Evolutionary conservation across 2,113 vertebrate genomes (phyloP).

Genomic region (Dicaeum eximium): DNA sequence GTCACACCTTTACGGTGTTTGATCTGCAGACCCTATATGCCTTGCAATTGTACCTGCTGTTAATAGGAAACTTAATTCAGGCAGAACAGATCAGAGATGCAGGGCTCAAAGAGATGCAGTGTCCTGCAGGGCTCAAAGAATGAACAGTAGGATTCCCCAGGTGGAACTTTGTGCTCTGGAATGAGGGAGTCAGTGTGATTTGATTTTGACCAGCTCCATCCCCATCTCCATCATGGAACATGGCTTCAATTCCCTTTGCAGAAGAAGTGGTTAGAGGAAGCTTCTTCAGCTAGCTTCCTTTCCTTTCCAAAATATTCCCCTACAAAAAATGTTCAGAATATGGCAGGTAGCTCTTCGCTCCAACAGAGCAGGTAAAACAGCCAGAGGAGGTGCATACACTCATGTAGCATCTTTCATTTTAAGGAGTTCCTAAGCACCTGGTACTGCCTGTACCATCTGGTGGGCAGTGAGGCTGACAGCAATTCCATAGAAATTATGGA

Average conservation of each 20-base stretch:
- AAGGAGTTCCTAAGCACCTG: background rate
- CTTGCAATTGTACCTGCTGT: background rate
- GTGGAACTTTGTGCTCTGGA: background rate
- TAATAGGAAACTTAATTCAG: background rate
- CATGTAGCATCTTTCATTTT: background rate
- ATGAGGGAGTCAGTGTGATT: background rate
- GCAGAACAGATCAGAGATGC: background rate
- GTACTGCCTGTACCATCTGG: background rate
- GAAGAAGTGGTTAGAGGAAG: background rate
- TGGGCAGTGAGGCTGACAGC: background rate
- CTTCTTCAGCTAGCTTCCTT: background rate
- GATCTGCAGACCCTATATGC: background rate
- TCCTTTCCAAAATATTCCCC: background rate
- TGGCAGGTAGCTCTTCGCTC: background rate
- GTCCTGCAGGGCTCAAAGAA: background rate
- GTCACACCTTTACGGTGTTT: background rate
- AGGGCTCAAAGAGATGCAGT: too few species aligned
- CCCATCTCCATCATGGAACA: background rate
- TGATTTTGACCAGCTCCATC: background rate
- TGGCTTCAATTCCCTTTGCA: background rate
- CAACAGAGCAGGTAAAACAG: background rate
- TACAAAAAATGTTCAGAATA: background rate
- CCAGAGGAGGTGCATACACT: background rate
- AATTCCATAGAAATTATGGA: background rate
- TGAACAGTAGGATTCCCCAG: background rate